phyloP scores from a whole-genome alignment of 2,888 invertebrate genomes.

The Sialis fuliginosa region DNA sequence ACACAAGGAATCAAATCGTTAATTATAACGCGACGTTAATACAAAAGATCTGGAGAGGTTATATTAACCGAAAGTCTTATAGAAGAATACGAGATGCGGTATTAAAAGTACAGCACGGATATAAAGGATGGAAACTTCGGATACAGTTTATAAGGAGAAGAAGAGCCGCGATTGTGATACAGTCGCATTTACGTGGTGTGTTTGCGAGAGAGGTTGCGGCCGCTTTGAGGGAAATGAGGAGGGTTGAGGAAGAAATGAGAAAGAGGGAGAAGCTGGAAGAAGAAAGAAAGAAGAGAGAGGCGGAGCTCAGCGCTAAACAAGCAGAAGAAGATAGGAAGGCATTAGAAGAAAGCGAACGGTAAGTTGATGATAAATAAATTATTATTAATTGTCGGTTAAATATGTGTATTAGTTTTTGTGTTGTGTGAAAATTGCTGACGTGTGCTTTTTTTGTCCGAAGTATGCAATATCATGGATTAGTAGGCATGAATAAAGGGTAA shows the following conservation, averaged over 20 bases:
- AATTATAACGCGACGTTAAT: slow-evolving; percentile 52
- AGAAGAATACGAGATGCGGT: slow-evolving; percentile 44
- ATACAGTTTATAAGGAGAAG: slow-evolving; percentile 63
- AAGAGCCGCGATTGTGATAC: slow-evolving; percentile 72
- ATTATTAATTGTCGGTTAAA: no score
- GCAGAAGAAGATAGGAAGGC: slow-evolving; percentile 28
- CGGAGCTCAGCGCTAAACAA: slow-evolving; percentile 27
- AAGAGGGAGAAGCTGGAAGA: slow-evolving; percentile 57
- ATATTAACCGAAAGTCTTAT: slow-evolving; percentile 46
- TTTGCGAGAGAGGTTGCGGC: slow-evolving; percentile 80
- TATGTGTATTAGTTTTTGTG: no score
- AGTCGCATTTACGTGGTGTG: slow-evolving; percentile 71
- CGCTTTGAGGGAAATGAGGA: slow-evolving; percentile 70
- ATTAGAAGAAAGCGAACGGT: slow-evolving; percentile 47
- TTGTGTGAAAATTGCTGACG: slow-evolving; percentile 6
- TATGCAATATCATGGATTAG: slow-evolving; percentile 32
- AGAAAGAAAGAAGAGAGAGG: slow-evolving; percentile 42
- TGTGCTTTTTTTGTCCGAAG: slow-evolving; percentile 20
- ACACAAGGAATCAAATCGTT: slow-evolving; percentile 50
- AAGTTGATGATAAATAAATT: slow-evolving; percentile 11
- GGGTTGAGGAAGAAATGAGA: slow-evolving; percentile 73
- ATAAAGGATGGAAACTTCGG: slow-evolving; percentile 69
- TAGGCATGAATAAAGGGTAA: slow-evolving; percentile 32
- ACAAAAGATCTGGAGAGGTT: slow-evolving; percentile 58
- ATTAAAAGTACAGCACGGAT: slow-evolving; percentile 64